Evolutionary conservation across 1,140 invertebrate species (phyloP).

Genomic region (Cepaea nemoralis): DNA sequence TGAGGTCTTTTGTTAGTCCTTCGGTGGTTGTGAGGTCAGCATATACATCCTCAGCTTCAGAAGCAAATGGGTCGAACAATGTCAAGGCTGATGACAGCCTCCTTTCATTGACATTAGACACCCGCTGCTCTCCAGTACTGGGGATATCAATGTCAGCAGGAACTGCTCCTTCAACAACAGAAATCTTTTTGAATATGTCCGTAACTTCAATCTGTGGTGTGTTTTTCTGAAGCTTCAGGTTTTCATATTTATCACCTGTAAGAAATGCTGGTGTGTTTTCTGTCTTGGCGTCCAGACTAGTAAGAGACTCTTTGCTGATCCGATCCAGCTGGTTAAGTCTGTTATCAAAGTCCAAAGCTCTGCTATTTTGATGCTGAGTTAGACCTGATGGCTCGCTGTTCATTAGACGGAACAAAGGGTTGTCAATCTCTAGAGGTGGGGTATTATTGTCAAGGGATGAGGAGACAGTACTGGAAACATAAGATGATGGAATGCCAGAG

Average conservation of each 20-base stretch:
- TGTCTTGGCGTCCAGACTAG: not conserved
- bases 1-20: not conserved
- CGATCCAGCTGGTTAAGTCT: not conserved
- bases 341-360: not conserved
- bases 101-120: constrained; percentile 60
- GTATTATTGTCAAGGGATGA: constrained; percentile 30
- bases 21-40: not conserved
- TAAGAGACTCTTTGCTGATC: not conserved
- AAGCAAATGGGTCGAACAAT: constrained; percentile 66
- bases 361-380: not conserved
- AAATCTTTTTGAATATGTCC: constrained; percentile 37
- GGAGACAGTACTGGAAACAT: constrained; percentile 12
- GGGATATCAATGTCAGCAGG: not conserved
- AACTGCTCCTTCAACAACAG: not conserved
- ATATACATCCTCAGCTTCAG: constrained; percentile 12
- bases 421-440: constrained; percentile 29
- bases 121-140: constrained; percentile 61
- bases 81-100: constrained; percentile 62
- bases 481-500: constrained; percentile 10
- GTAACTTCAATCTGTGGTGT: constrained; percentile 46
- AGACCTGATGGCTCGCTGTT: not conserved
- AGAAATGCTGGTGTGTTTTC: not conserved
- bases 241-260: not conserved
- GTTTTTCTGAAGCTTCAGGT: constrained; percentile 20
- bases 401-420: constrained; percentile 27